Conservation (phyloP, 2,888 invertebrate species). For the Drosophila mettleri region DNA sequence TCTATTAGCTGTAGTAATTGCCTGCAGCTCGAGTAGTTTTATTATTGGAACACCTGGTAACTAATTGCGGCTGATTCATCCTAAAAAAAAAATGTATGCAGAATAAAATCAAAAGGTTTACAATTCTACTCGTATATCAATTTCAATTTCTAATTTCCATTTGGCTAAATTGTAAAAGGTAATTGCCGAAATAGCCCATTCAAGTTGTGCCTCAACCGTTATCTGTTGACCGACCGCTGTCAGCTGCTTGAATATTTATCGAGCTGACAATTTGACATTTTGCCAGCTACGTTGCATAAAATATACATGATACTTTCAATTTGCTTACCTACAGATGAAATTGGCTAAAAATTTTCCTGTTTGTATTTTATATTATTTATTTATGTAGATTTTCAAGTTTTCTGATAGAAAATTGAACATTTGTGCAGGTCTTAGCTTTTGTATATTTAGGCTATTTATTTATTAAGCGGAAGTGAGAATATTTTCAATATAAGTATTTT, state of each 20-base stretch:
- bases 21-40: constrained; percentile 9
- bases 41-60: constrained; percentile 12
- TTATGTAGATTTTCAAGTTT: not conserved
- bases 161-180: constrained; percentile 8
- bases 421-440: not conserved
- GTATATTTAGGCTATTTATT: not conserved
- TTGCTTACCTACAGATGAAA: not conserved
- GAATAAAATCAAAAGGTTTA: not conserved
- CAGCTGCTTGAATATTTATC: constrained; percentile 18
- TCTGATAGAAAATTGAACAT: not conserved
- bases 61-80: not conserved
- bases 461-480: not conserved
- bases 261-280: constrained; percentile 25
- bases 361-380: not conserved
- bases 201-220: not conserved
- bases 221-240: constrained; percentile 12
- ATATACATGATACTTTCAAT: not conserved
- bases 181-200: constrained; percentile 22
- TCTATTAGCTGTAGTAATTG: constrained; percentile 11
- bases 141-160: not conserved
- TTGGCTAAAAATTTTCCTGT: not conserved
- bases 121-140: not conserved
- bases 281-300: constrained; percentile 10
- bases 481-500: not conserved
- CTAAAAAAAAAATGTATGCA: not conserved